Percentiles rank a stretch among this genome's conserved stretches.
These are phyloP conservation scores for Danio rerio DNA, from an alignment of 2,113 vertebrate species.

Conservation along the genomic window DNA sequence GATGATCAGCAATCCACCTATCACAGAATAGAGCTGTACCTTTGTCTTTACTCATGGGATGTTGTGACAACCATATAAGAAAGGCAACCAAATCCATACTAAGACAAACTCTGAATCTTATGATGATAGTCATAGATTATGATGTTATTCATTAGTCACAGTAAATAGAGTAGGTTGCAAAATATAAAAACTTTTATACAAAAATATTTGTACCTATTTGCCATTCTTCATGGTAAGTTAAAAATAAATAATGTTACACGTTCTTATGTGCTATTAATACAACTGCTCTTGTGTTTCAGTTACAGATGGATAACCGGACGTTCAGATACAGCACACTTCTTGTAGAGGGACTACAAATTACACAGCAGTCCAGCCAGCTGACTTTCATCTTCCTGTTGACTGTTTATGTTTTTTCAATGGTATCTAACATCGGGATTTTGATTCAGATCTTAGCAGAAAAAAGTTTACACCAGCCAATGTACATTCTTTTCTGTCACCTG, in stretches of 20 bases:
- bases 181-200: background rate
- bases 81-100: background rate
- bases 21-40: background rate
- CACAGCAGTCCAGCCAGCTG: constrained; percentile 37
- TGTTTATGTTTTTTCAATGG: constrained; percentile 55
- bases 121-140: background rate
- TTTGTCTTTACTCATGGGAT: background rate
- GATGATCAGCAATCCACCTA: background rate
- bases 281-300: background rate
- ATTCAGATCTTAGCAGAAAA: constrained; percentile 46
- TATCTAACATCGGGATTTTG: constrained; percentile 50
- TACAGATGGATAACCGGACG: constrained; percentile 35
- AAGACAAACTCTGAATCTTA: background rate
- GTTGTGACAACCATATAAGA: background rate
- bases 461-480: constrained; percentile 61
- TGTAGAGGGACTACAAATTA: constrained; percentile 64
- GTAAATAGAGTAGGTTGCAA: background rate
- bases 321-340: constrained; percentile 51
- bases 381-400: constrained; percentile 59
- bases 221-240: background rate
- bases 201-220: background rate
- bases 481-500: constrained; percentile 55
- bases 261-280: background rate
- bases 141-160: background rate
- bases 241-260: no score